Percentiles rank a stretch among this genome's conserved stretches.
These are phyloP conservation scores for Octonoba sinensis DNA, from an alignment of 2,888 invertebrate species.

Conservation along the genomic window DNA sequence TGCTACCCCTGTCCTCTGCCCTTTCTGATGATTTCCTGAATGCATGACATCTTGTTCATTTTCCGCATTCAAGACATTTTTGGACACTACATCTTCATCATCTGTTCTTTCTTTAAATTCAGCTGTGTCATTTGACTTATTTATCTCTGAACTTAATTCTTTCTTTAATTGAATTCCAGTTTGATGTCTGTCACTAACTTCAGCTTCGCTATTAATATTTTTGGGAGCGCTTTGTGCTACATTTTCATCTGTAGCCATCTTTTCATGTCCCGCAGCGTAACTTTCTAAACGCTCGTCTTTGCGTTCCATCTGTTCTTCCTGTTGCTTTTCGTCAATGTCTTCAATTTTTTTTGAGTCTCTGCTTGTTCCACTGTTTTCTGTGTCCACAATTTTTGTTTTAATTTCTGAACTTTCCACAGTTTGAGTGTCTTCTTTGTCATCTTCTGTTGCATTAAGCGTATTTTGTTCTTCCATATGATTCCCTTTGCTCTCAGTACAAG, in stretches of 20 bases:
- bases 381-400: too few species aligned
- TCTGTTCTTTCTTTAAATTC: not conserved
- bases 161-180: not conserved
- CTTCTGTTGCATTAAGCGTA: not conserved
- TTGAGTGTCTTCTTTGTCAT: not conserved
- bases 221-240: not conserved
- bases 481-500: not conserved
- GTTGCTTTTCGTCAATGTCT: too few species aligned
- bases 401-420: not conserved
- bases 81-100: not conserved
- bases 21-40: not conserved
- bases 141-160: not conserved
- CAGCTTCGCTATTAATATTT: not conserved
- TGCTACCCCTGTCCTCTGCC: not conserved
- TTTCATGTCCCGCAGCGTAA: too few species aligned
- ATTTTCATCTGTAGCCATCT: not conserved
- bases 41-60: not conserved
- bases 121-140: not conserved
- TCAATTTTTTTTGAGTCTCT: too few species aligned
- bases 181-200: not conserved
- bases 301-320: too few species aligned
- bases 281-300: too few species aligned
- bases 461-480: not conserved
- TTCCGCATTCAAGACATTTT: not conserved
- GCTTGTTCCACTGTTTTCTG: too few species aligned